phyloP scores from a whole-genome alignment of 2,888 invertebrate species.

The Polia nebulosa region DNA sequence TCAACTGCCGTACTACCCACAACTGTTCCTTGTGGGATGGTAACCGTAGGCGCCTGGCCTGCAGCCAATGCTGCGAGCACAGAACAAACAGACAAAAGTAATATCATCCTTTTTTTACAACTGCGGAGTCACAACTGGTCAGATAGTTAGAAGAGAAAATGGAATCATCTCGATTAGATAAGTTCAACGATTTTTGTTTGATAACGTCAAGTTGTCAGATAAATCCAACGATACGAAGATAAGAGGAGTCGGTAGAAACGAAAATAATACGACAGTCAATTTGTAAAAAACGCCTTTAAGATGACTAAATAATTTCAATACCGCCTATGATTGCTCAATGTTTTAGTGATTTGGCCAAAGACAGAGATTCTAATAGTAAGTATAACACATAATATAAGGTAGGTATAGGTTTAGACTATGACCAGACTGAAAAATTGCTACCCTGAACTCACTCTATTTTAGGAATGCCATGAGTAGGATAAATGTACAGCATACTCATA shows the following conservation, averaged over 20 bases:
- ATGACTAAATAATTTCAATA: neutral
- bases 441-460: too few relatives aligned
- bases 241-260: constrained; percentile 25
- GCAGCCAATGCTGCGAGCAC: constrained; percentile 59
- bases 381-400: too few relatives aligned
- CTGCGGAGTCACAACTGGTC: constrained; percentile 65
- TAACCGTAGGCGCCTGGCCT: constrained; percentile 70
- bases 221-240: constrained; percentile 39
- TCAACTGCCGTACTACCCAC: constrained; percentile 73
- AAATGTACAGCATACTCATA: too few relatives aligned
- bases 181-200: constrained; percentile 34
- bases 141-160: constrained; percentile 20
- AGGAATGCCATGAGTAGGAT: too few relatives aligned
- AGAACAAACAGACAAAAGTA: constrained; percentile 60
- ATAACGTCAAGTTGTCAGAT: constrained; percentile 53
- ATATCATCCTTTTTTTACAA: constrained; percentile 72
- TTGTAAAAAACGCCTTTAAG: neutral
- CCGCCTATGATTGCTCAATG: constrained; percentile 7
- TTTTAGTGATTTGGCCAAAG: neutral
- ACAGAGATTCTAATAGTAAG: too few relatives aligned
- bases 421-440: too few relatives aligned
- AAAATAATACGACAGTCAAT: constrained; percentile 10
- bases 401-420: too few relatives aligned
- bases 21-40: constrained; percentile 78
- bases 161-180: constrained; percentile 60